Evolutionary conservation across 2,113 vertebrate genomes (phyloP).

Genomic region (Gnathonemus echidnorhynchus): DNA sequence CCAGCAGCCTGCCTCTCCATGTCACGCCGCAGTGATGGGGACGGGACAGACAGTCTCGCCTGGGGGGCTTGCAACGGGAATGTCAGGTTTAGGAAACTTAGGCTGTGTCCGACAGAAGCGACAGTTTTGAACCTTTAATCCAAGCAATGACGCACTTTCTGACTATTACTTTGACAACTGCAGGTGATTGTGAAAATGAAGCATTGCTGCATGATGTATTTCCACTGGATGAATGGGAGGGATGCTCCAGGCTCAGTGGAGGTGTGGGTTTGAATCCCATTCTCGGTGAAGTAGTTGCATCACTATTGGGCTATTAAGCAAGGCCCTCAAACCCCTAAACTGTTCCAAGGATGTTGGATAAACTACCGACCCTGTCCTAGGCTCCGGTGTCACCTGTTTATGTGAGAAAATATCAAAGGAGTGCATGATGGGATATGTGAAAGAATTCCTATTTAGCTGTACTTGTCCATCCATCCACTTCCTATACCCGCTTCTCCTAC

Average conservation of each 20-base stretch:
- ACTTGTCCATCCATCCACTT: neutral
- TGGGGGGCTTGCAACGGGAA: neutral
- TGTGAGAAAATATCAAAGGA: neutral
- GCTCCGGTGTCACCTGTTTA: neutral
- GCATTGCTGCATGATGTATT: neutral
- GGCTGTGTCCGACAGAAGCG: neutral
- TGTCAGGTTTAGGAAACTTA: neutral
- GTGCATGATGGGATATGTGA: neutral
- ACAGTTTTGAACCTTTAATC: neutral
- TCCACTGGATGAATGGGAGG: neutral
- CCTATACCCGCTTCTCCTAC: neutral
- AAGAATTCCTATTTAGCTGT: neutral
- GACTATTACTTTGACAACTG: neutral
- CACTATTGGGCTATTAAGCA: neutral
- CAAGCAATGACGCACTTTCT: neutral
- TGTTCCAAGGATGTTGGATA: neutral
- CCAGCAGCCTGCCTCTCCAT: conserved; percentile 18
- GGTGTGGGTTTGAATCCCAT: neutral
- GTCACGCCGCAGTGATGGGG: neutral
- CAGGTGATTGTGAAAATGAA: neutral
- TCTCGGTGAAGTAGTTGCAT: neutral
- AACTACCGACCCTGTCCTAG: neutral
- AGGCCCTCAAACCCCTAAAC: neutral
- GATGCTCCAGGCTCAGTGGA: neutral
- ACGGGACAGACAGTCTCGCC: neutral